phyloP scores from a whole-genome alignment of 1,140 invertebrate genomes.

The Penaeus indicus region DNA sequence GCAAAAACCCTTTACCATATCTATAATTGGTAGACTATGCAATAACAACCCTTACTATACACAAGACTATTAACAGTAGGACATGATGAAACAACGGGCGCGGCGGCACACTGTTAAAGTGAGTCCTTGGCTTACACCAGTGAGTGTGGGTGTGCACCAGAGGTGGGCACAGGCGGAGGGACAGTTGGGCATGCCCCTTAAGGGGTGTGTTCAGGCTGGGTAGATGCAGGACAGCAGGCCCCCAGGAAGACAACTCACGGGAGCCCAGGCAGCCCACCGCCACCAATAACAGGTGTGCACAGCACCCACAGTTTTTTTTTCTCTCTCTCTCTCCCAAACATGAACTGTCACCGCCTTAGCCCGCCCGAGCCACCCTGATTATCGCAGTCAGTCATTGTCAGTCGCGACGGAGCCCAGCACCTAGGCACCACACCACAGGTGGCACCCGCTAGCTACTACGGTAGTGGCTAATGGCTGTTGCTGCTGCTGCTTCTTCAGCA shows the following conservation, averaged over 20 bases:
- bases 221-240: constrained; percentile 54
- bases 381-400: constrained; percentile 59
- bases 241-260: constrained; percentile 58
- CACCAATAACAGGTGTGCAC: constrained; percentile 19
- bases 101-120: constrained; percentile 65
- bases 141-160: constrained; percentile 58
- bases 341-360: constrained; percentile 43
- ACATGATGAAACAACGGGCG: constrained; percentile 66
- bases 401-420: constrained; percentile 56
- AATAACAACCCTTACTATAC: constrained; percentile 67
- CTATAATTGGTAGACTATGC: constrained; percentile 67
- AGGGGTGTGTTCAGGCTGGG: constrained; percentile 56
- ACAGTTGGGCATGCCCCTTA: constrained; percentile 50
- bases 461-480: constrained; percentile 56
- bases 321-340: constrained; percentile 36
- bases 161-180: constrained; percentile 40
- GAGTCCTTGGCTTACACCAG: constrained; percentile 65
- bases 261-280: constrained; percentile 44
- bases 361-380: constrained; percentile 55
- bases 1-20: constrained; percentile 67
- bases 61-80: constrained; percentile 67
- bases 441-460: constrained; percentile 57
- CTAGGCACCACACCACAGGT: constrained; percentile 59
- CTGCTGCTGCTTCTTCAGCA: constrained; percentile 83
- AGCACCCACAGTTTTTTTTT: constrained; percentile 59